Conservation (phyloP, 37 sponge, comb jelly and placozoan genomes). For the Ephydatia muelleri region DNA sequence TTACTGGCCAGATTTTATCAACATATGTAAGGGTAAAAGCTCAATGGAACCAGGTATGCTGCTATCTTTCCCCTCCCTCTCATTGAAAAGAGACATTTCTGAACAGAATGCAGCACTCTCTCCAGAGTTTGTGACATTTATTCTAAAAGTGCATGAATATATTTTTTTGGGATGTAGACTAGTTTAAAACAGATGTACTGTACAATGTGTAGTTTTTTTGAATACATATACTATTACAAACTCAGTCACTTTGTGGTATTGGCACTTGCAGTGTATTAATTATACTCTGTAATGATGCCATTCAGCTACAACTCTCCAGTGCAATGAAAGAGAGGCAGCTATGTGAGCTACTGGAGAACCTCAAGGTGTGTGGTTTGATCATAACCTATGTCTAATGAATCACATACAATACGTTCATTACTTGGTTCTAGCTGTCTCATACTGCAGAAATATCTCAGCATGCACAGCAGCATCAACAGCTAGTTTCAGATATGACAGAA, state of each 20-base stretch:
- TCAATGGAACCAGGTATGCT: too few species aligned
- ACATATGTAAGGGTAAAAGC: too few species aligned
- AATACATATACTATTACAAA: neutral
- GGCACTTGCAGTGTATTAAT: neutral
- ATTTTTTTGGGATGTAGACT: too few species aligned
- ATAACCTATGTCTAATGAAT: too few species aligned
- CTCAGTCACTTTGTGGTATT: neutral
- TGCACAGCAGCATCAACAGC: neutral
- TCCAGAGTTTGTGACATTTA: too few species aligned
- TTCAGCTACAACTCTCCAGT: neutral
- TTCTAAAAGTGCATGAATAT: too few species aligned
- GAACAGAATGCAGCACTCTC: too few species aligned
- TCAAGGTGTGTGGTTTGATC: neutral
- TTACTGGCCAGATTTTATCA: too few species aligned
- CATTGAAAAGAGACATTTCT: too few species aligned
- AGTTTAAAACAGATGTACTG: too few species aligned
- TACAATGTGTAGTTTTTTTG: neutral
- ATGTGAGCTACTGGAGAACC: neutral
- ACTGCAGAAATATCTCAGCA: slow-evolving; percentile 6
- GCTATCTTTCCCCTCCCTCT: too few species aligned
- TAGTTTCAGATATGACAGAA: neutral
- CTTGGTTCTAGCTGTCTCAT: neutral
- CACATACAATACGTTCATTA: neutral
- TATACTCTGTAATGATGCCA: neutral
- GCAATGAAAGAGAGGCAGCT: neutral